Evolutionary conservation across 23 tunicate genomes (phyloP), one percentile per base, ranked within the genome.

Genomic region (Trididemnum nubilum): DNA sequence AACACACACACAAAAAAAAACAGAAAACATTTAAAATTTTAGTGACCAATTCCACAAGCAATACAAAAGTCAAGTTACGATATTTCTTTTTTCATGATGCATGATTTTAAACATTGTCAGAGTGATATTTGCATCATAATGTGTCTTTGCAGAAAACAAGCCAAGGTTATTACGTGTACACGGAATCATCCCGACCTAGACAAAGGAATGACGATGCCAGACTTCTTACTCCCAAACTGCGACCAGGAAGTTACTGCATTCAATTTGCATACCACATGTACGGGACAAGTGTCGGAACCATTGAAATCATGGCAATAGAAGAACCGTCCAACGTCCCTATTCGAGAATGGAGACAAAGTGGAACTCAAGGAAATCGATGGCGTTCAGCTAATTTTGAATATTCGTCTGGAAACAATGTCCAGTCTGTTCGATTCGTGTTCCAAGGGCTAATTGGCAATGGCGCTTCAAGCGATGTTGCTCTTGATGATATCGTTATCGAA

Each of bases 121-220:
- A n/a, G n/a, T n/a, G n/a, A n/a, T n/a, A n/a, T n/a, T n/a, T n/a
- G n/a, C n/a, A n/a, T n/a, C n/a, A n/a, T n/a, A n/a, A n/a, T n/a
- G n/a, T n/a, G n/a, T n/a, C n/a, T 61, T 26, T 24, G n/a, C 85
- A 93, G 98, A 82, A 79, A 29, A 83, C 76, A 21, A 84, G 75
- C 65, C 25, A 49, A 64, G 98, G 98, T 1, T 64, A 27, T 67
- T 93, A 93, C 73, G 21, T 93, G 69, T 93, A 83, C 89, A 84
- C 64, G 33, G 98, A 93, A 76, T 58, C 98, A 2, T 93, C 98
- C 0, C 89, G 86, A 30, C 97, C 97, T 34, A 50, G 93, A 0
- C 31, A n/a, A 35, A 35, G 5, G 19, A 75, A 86, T 60, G 85
- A 93, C 0, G 51, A 50, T n/a, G 92, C 98, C 33, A 81, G 82